These are phyloP conservation scores for Aphodius granarius DNA, from an alignment of 2,888 invertebrate species.

Conservation along the genomic window DNA sequence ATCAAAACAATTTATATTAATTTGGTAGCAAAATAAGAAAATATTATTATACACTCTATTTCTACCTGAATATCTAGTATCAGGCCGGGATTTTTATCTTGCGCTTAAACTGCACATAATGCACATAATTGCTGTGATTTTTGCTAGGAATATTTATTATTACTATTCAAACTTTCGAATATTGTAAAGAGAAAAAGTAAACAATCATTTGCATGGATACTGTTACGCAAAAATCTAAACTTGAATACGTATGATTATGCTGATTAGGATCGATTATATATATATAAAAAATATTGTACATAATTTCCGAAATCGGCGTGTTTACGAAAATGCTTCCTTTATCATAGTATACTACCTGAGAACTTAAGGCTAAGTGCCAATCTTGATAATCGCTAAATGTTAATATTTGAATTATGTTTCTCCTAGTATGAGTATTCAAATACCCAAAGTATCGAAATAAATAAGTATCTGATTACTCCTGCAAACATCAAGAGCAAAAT, in stretches of 20 bases:
- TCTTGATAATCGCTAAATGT: not conserved
- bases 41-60: not conserved
- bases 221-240: conserved; percentile 17
- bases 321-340: not conserved
- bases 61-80: not conserved
- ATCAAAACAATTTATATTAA: not conserved
- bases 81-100: conserved; percentile 10
- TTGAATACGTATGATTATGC: conserved; percentile 16
- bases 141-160: conserved; percentile 28
- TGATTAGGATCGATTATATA: conserved; percentile 1
- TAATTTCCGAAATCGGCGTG: not conserved
- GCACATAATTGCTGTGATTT: conserved; percentile 41
- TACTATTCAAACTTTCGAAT: not conserved
- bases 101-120: conserved; percentile 25
- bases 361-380: not conserved
- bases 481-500: no score
- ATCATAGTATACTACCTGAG: not conserved
- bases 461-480: no score
- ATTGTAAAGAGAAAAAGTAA: conserved; percentile 19
- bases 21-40: not conserved
- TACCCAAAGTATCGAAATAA: no score
- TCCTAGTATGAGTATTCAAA: no score
- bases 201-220: conserved; percentile 36
- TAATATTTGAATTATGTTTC: not conserved
- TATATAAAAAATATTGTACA: not conserved